Conservation (phyloP, 2,113 vertebrate genomes). For the Anolis sagrei region DNA sequence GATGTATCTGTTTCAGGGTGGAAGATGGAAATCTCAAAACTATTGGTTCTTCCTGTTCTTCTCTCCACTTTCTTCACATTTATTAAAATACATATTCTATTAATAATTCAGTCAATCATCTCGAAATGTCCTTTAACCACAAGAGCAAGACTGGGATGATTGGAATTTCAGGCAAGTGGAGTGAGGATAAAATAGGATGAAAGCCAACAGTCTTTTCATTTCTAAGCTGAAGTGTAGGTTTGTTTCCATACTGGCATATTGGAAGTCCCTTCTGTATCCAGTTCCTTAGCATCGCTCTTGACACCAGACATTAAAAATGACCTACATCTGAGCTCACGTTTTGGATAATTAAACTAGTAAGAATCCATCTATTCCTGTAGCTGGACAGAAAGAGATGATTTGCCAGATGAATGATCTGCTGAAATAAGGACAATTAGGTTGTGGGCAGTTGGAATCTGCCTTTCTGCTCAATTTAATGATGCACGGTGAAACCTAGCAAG, state of each 20-base stretch:
- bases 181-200: constrained; percentile 31
- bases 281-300: constrained; percentile 29
- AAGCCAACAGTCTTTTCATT: constrained; percentile 19
- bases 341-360: constrained; percentile 52
- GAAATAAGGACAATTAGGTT: constrained; percentile 61
- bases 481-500: constrained; percentile 38
- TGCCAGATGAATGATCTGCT: constrained; percentile 50
- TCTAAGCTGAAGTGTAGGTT: neutral
- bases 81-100: neutral
- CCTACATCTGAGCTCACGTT: constrained; percentile 45
- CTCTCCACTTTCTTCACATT: neutral
- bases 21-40: neutral
- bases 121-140: constrained; percentile 55
- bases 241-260: constrained; percentile 25
- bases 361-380: constrained; percentile 39
- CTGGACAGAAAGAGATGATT: constrained; percentile 56
- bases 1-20: neutral
- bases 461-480: constrained; percentile 49
- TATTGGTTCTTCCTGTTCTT: neutral
- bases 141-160: constrained; percentile 60
- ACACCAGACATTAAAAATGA: constrained; percentile 53
- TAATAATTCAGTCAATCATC: constrained; percentile 63
- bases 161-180: constrained; percentile 55
- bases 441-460: constrained; percentile 46
- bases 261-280: constrained; percentile 24